Base-by-base conservation (phyloP, 2,113 vertebrate genomes). In the Sapajus apella region DNA sequence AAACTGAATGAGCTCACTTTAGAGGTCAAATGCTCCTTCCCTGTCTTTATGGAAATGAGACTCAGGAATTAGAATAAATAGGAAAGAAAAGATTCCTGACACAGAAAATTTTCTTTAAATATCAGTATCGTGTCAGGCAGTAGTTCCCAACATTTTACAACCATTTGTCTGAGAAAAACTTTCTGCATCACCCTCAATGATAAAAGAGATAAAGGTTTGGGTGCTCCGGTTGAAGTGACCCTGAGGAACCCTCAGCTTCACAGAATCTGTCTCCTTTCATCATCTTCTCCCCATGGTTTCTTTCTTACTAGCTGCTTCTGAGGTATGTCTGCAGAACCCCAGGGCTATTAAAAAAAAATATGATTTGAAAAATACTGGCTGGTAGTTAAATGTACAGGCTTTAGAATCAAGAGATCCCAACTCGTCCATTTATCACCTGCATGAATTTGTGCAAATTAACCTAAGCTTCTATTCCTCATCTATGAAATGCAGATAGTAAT, bases 401-500 rank as follows among this genome's bases (percentile, higher is more conserved):
- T 87, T 37, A 55, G 76, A 95, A 95, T 93, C 90, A 95, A 72
- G 76, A 93, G 90, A 92, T 72, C 25, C 43, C 30, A 73, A 2
- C 87, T 90, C 20, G 32, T 27, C 30, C 56, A 81, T 83, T 86
- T 90, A 58, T 47, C 55, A 70, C 37, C 75, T 82, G 27, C 45
- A 16, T 70, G 43, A 94, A 79, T 89, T 73, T 81, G 25, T 61
- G 32, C 13, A 90, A 68, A 87, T 76, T 96, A 80, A 70, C 37
- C 45, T 61, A 87, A 79, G 12, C 23, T 75, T 94, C 40, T 83
- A 70, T 14, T 89, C 55, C 64, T 92, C 82, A 75, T 21, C 73
- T 94, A 70, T 84, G 94, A 97, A 96, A 97, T 56, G 16, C 6
- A 47, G 20, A 84, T 50, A 80, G 94, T 75, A 97, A 95, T 18